Base-by-base conservation (phyloP, 2,113 vertebrate genomes). In the Gyps fulvus region DNA sequence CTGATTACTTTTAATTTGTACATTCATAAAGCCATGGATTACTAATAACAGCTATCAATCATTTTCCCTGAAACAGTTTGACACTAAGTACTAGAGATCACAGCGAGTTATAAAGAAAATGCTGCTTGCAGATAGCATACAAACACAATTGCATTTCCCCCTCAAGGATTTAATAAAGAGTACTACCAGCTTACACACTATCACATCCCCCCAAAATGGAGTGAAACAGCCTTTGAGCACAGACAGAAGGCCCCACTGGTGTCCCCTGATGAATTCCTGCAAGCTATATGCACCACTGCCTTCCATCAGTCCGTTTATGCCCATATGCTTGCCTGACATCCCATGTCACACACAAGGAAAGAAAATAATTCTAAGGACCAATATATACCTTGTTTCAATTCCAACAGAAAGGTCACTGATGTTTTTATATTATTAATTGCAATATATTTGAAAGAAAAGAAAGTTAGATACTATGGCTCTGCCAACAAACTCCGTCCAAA, bases 1-100 rank as follows among this genome's bases (percentile, higher is more conserved):
- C 70, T 96, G 77, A 92, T 95, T 97, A 87, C 69, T 96, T 95
- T 87, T 95, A 95, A 95, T 96, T 95, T 95, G 69, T 94, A 87
- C 83, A 65, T 95, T 95, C 80, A 89, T 92, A 95, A 95, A 91
- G 25, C 57, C 43, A 67, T 76, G 43, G 77, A 79, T 93, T 92
- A 71, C 89, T 89, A 95, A 96, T 71, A 95, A 89, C 79, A 92
- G 65, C 43, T 87, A 89, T 95, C 96, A 93, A 27, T 97, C 90
- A 82, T 87, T 93, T 89, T 83, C 52, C 34, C 43, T 71, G 58
- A 82, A 92, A 76, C 4, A 57, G 16, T 85, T 85, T 93, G 91
- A 96, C 92, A 91, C 34, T 87, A 79, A 92, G 52, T 89, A 84
- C 69, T 79, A 49, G 73, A 71, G 31, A 95, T 76, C 91, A 72